Evolutionary conservation across 2,797 vertebrate genomes (phyloP).

Genomic region (Sylvilagus floridanus): DNA sequence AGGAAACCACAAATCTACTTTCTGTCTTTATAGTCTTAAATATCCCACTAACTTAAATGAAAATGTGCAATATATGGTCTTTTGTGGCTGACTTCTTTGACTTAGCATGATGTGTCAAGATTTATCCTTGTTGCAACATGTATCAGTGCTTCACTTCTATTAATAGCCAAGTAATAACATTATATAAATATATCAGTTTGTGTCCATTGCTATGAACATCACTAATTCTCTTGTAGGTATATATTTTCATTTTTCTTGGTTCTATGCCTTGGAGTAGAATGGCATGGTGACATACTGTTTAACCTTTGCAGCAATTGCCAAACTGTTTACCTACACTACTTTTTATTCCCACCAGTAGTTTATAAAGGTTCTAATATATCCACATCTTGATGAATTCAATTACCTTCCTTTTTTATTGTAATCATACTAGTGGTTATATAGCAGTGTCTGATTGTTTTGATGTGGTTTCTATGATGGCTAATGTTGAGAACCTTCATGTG

Average conservation of each 20-base stretch:
- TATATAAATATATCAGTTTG: background rate
- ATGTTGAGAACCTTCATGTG: background rate
- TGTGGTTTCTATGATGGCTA: background rate
- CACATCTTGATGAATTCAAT: background rate
- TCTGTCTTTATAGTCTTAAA: background rate
- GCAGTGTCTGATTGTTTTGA: background rate
- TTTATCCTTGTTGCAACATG: background rate
- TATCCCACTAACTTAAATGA: background rate
- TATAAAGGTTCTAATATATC: background rate
- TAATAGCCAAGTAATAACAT: conserved; percentile 2
- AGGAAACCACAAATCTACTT: background rate
- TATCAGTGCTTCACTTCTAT: background rate
- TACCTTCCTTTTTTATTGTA: background rate
- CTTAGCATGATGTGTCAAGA: background rate
- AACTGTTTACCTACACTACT: background rate
- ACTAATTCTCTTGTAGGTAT: background rate
- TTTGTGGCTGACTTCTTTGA: background rate
- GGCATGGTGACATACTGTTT: background rate
- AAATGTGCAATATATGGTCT: background rate
- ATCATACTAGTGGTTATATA: background rate
- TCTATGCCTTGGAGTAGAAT: background rate
- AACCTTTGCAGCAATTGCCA: background rate
- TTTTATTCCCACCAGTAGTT: too few relatives aligned
- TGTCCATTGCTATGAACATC: background rate
- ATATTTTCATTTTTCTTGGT: background rate